Base-by-base conservation (phyloP, 2,797 vertebrate species). In the Syngnathus rostellatus region DNA sequence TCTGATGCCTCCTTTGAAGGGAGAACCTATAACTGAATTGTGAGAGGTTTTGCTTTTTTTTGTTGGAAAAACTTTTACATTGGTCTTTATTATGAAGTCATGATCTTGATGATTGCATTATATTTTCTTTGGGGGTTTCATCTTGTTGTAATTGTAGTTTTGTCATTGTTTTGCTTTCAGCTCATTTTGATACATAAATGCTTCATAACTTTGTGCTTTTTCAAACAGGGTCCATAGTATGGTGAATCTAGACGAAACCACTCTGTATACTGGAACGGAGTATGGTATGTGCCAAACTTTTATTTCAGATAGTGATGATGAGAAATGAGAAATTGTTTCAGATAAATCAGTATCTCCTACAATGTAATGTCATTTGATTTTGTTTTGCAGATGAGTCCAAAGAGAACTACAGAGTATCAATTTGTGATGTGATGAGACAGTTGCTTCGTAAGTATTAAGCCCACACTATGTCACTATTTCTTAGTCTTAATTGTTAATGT, bases 241-340 rank as follows among this genome's bases (percentile, higher is more conserved):
- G 90, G 93, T 98, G 83, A 94, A 90, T 80, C 90, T 99, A 70
- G 90, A 94, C 70, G 96, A 98, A 86, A 97, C 94, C 59, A 92
- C 83, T 54, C 89, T 98, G 21, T 95, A 93, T 73, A 94, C 92
- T n/a, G 96, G 96, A 77, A 88, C 94, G 76, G 87, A 93, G 41
- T 94, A 96, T 73, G 93, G 97, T 99, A 82, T 0, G 77, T 25
- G 38, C 77, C 1, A 58, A 25, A 64, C 9, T 58, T 62, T 62
- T 7, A 21, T 59, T 39, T 23, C 51, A 67, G 6, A 69, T n/a
- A n/a, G 39, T 40, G 23, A 23, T 23, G 23, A 23, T 23, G 23
- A 23, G 23, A 23, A 2, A 65, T 37, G 10, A 57, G 45, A 1
- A 25, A 46, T 23, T 23, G 3, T 50, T 5, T 48, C 23, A 17